Conservation (phyloP, 2,113 vertebrate genomes). For the Theristicus caerulescens region DNA sequence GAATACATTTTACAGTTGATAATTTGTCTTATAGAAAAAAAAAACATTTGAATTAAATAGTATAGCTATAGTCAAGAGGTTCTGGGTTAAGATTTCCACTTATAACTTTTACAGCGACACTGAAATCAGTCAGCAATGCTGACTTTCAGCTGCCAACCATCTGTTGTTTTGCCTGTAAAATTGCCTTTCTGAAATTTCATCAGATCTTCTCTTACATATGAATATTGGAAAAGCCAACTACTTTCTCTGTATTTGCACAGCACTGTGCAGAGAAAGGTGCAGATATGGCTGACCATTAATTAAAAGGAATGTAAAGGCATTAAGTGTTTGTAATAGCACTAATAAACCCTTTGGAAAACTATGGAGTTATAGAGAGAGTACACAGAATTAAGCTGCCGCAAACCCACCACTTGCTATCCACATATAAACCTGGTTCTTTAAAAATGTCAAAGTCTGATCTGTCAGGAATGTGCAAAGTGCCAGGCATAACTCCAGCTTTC, state of each 20-base stretch:
- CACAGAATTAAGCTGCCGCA: background rate
- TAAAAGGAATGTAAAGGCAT: background rate
- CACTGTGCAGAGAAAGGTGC: background rate
- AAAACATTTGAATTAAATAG: constrained; percentile 16
- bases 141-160: background rate
- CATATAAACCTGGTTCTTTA: background rate
- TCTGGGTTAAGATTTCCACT: background rate
- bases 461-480: background rate
- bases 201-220: background rate
- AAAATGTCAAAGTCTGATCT: background rate
- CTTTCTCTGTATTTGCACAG: background rate
- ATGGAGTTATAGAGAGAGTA: background rate
- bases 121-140: background rate
- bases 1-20: constrained; percentile 17
- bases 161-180: background rate
- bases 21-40: constrained; percentile 40
- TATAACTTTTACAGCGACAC: background rate
- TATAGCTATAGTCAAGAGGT: background rate
- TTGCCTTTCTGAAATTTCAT: background rate
- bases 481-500: background rate
- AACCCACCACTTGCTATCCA: background rate
- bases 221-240: background rate
- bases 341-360: background rate
- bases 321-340: background rate
- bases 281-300: background rate